phyloP scores from a whole-genome alignment of 2,888 invertebrate species.

The Conus canariensis region DNA sequence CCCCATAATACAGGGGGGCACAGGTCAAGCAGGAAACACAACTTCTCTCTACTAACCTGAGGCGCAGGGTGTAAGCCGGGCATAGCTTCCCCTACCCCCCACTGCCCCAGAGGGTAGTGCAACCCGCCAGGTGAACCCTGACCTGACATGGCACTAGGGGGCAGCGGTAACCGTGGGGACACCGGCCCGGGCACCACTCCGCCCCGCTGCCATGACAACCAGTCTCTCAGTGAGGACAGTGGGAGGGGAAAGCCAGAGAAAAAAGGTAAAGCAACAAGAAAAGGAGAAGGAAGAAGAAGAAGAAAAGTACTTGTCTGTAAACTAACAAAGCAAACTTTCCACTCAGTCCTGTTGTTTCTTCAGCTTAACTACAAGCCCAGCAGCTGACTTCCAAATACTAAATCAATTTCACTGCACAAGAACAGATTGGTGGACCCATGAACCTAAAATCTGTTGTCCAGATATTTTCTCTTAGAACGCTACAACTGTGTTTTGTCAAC shows the following conservation, averaged over 20 bases:
- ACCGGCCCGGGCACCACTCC: slow-evolving; percentile 71
- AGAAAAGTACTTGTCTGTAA: neutral
- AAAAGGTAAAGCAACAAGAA: neutral
- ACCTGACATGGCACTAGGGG: slow-evolving; percentile 56
- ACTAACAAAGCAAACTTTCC: no score
- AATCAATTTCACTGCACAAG: no score
- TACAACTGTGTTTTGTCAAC: no score
- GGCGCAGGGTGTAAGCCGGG: slow-evolving; percentile 38
- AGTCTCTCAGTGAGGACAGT: slow-evolving; percentile 20
- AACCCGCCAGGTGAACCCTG: slow-evolving; percentile 55
- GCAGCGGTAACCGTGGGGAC: slow-evolving; percentile 72
- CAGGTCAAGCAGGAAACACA: slow-evolving; percentile 16
- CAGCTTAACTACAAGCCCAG: neutral
- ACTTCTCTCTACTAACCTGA: slow-evolving; percentile 42
- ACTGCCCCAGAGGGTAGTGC: slow-evolving; percentile 60
- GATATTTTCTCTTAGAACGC: no score
- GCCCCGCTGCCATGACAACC: slow-evolving; percentile 63
- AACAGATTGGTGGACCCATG: no score
- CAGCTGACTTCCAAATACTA: no score
- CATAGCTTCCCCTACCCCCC: slow-evolving; percentile 44
- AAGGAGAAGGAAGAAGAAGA: neutral
- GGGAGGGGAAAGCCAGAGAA: slow-evolving; percentile 16
- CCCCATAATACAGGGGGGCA: neutral
- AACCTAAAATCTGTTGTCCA: no score
- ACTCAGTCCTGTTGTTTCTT: no score